A percentile compares a stretch with the other conserved stretches of the same genome.
phyloP scores from a whole-genome alignment of 2,797 vertebrate species.

The Danio tinwini region DNA sequence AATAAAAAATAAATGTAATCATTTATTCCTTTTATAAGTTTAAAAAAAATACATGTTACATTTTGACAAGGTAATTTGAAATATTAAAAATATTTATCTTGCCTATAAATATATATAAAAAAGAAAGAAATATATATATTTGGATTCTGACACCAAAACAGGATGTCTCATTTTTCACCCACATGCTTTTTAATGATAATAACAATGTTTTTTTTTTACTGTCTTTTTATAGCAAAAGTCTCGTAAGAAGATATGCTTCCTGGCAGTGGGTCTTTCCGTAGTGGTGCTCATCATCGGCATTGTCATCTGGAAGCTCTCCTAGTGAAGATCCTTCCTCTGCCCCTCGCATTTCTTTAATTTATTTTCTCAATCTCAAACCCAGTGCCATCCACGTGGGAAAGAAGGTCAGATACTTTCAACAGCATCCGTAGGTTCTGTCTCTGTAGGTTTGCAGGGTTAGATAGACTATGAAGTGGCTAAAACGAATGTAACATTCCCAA shows the following conservation, averaged over 20 bases:
- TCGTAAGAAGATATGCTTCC: constrained; percentile 96
- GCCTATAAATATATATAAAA: too few relatives aligned
- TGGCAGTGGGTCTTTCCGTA: constrained; percentile 83
- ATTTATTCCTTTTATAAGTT: too few relatives aligned
- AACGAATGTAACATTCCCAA: constrained; percentile 30
- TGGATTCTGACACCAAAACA: neutral
- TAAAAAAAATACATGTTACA: too few relatives aligned
- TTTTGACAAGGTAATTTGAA: too few relatives aligned
- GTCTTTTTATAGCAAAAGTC: constrained; percentile 88
- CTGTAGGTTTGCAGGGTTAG: constrained; percentile 14
- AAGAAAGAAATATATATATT: too few relatives aligned
- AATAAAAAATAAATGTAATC: too few relatives aligned
- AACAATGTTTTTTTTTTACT: neutral
- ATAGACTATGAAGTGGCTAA: constrained; percentile 10
- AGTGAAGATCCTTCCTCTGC: constrained; percentile 68
- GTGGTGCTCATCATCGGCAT: constrained; percentile 78
- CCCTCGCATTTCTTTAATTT: constrained; percentile 30
- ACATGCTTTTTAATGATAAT: neutral
- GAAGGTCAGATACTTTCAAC: neutral
- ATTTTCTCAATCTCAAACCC: constrained; percentile 35
- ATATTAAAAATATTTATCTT: too few relatives aligned
- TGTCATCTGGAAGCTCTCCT: constrained; percentile 76
- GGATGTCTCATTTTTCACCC: neutral
- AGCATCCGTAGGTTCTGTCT: neutral
- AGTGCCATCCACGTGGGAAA: constrained; percentile 15